Conservation (phyloP, 2,888 invertebrate genomes). For the Therioaphis trifolii region DNA sequence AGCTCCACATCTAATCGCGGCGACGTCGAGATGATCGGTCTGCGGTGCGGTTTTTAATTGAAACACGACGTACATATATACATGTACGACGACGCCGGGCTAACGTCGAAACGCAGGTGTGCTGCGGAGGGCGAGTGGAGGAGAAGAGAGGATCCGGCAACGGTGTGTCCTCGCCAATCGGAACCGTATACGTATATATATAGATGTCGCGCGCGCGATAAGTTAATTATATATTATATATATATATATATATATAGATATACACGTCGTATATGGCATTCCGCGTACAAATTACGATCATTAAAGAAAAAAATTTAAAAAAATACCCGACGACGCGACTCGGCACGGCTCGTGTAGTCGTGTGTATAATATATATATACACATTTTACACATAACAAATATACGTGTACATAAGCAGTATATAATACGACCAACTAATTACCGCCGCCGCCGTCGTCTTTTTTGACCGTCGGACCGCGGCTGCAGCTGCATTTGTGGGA, state of each 20-base stretch:
- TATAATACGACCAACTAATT: conserved; percentile 24
- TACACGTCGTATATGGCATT: conserved; percentile 31
- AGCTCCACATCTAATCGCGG: too few relatives aligned
- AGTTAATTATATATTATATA: conserved; percentile 30
- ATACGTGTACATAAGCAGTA: neutral
- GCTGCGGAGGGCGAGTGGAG: neutral
- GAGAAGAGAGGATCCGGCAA: neutral
- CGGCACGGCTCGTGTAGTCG: neutral
- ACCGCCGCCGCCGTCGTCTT: neutral
- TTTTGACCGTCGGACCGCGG: too few relatives aligned
- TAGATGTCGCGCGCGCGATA: conserved; percentile 43
- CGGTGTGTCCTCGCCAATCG: conserved; percentile 28
- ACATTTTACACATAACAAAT: too few relatives aligned
- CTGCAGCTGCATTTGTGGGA: neutral
- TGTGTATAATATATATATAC: neutral
- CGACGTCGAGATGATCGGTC: too few relatives aligned
- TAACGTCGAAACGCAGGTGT: too few relatives aligned
- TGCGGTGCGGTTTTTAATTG: conserved; percentile 23
- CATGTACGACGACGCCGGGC: too few relatives aligned
- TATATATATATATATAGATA: too few relatives aligned
- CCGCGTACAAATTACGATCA: conserved; percentile 33
- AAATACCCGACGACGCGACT: neutral
- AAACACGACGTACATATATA: too few relatives aligned
- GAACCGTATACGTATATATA: too few relatives aligned
- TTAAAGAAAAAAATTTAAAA: too few relatives aligned